phyloP scores from a whole-genome alignment of 92 coral and sea anemone species.

The Micromussa lordhowensis region DNA sequence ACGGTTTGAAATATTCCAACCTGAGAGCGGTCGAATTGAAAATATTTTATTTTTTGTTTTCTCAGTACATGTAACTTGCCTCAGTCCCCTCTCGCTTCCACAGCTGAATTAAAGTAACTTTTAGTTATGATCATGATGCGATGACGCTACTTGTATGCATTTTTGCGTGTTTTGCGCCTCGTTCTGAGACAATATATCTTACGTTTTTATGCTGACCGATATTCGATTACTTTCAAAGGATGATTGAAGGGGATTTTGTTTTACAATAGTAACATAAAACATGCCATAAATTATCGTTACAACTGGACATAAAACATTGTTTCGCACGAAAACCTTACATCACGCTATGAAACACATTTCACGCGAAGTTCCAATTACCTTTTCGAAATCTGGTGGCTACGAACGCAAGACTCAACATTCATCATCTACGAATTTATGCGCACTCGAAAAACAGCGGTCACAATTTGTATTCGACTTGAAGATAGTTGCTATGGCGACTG shows the following conservation, averaged over 20 bases:
- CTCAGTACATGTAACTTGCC: too few relatives aligned
- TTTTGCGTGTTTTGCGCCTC: background rate
- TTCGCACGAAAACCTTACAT: background rate
- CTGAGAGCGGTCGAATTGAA: too few relatives aligned
- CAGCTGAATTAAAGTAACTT: too few relatives aligned
- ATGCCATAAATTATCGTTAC: background rate
- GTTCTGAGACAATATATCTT: background rate
- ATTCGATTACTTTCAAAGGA: background rate
- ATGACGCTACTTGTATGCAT: too few relatives aligned
- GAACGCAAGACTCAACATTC: background rate
- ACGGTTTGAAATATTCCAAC: background rate
- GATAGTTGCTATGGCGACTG: constrained; percentile 30
- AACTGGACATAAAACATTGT: background rate
- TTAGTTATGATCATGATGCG: too few relatives aligned
- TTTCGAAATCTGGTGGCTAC: background rate
- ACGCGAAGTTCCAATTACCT: background rate
- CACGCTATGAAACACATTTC: background rate
- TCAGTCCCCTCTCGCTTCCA: too few relatives aligned
- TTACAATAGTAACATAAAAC: background rate
- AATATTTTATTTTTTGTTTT: too few relatives aligned
- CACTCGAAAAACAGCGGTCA: background rate
- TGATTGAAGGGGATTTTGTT: background rate
- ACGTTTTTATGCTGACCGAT: background rate
- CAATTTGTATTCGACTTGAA: background rate
- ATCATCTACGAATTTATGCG: background rate